Conservation (phyloP, 2,113 vertebrate species). For the Aptenodytes forsteri region DNA sequence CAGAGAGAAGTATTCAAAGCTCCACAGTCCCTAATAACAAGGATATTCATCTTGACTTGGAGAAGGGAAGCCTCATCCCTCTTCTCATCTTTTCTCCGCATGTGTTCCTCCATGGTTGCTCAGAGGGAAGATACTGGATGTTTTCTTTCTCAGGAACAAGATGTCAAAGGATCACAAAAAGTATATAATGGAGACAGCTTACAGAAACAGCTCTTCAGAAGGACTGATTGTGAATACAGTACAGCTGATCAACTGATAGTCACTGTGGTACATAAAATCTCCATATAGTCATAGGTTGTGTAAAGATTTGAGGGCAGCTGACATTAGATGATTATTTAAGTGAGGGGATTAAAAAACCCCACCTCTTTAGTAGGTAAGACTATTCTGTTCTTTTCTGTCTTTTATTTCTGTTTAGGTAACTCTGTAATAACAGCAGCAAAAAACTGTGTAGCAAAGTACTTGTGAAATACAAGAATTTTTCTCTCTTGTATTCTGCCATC, state of each 20-base stretch:
- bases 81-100: background rate
- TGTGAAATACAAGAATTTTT: background rate
- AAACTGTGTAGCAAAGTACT: background rate
- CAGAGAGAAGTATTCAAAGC: background rate
- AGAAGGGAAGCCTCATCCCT: background rate
- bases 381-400: background rate
- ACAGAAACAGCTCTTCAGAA: background rate
- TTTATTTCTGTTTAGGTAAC: background rate
- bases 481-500: background rate
- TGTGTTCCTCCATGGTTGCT: background rate
- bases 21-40: background rate
- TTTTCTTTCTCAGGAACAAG: background rate
- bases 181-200: background rate
- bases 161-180: background rate
- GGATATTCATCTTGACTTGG: background rate
- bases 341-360: background rate
- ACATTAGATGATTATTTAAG: background rate
- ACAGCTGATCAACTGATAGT: background rate
- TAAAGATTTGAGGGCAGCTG: background rate
- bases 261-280: background rate
- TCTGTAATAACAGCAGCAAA: background rate
- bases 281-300: rapidly evolving
- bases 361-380: background rate
- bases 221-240: background rate
- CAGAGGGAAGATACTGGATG: background rate